Evolutionary conservation across 2,113 vertebrate species (phyloP), one percentile per base, ranked within the genome.

Genomic region (Halcyon senegalensis): DNA sequence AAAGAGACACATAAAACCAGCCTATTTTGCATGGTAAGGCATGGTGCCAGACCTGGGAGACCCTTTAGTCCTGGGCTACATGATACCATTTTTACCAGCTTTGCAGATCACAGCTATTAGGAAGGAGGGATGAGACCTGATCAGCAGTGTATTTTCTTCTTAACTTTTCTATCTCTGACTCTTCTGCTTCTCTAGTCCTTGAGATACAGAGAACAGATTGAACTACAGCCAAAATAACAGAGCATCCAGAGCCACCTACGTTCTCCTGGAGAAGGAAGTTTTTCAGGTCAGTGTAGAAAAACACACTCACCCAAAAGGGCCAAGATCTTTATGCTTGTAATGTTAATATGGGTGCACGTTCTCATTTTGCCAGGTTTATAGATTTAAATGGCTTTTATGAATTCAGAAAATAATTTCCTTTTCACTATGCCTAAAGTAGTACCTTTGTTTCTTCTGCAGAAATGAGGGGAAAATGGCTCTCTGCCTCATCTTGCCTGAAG

Each of bases 201-300:
- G 79, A 74, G 37, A 50, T 59, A 25, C 27, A 67, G 72, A 66
- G 28, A 28, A 53, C 4, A 55, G 41, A 17, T 8, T 75, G 46
- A 94, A 16, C 23, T 51, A 39, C 11, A 82, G 23, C 30, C 0
- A 1, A 63, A 91, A 59, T n/a, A 72, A 53, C 12, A 68, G 16
- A 30, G 27, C 1, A 0, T 5, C 9, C 33, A 59, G 39, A 72
- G 33, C 9, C 35, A 51, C 9, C 20, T 51, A 8, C 0, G 3
- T 16, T 63, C 25, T 81, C 11, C 50, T 11, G 11, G 21, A 55
- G 58, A 76, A 87, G 9, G 19, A 72, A 53, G 9, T 5, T 83
- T 89, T 83, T 51, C 18, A 43, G 28, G 21, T 85, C 51, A 37
- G 31, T 30, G 24, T 17, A 58, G 46, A 91, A 72, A 91, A 87